Evolutionary conservation across 2,888 invertebrate genomes (phyloP).

Genomic region (Buathra laborator): DNA sequence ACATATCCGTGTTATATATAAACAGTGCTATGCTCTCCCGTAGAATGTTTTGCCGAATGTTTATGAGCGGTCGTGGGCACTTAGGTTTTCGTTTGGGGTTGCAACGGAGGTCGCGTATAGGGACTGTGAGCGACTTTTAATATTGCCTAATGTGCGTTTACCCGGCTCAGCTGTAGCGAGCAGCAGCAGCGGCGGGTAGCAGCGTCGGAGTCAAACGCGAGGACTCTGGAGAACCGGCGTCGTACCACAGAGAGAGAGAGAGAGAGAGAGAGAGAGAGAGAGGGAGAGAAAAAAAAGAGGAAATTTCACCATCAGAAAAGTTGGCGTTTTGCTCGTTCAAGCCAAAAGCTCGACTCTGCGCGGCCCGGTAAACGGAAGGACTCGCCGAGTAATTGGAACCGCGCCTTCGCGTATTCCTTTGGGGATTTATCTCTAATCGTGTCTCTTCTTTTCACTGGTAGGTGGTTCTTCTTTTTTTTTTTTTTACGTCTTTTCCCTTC

Average conservation of each 20-base stretch:
- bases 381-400: slow-evolving; percentile 75
- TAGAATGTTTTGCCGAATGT: slow-evolving; percentile 64
- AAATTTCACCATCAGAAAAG: slow-evolving; percentile 54
- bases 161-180: slow-evolving; percentile 47
- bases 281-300: neutral
- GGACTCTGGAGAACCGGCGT: slow-evolving; percentile 45
- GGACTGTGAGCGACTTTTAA: slow-evolving; percentile 69
- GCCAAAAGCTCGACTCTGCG: slow-evolving; percentile 14
- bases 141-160: slow-evolving; percentile 70
- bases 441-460: slow-evolving; percentile 67
- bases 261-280: neutral
- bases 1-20: neutral
- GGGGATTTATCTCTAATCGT: slow-evolving; percentile 73
- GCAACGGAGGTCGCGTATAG: slow-evolving; percentile 27
- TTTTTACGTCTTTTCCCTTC: slow-evolving; percentile 46
- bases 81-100: slow-evolving; percentile 34
- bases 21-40: slow-evolving; percentile 11
- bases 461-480: slow-evolving; percentile 45
- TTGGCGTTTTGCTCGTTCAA: slow-evolving; percentile 68
- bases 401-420: slow-evolving; percentile 62
- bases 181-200: slow-evolving; percentile 21
- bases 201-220: slow-evolving; percentile 54
- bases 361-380: slow-evolving; percentile 58
- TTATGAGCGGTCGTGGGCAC: slow-evolving; percentile 55
- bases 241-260: slow-evolving; percentile 33